A percentile compares a stretch with the other conserved stretches of the same genome.
phyloP scores from a whole-genome alignment of 1,140 invertebrate genomes.

The Subanguina moxae region DNA sequence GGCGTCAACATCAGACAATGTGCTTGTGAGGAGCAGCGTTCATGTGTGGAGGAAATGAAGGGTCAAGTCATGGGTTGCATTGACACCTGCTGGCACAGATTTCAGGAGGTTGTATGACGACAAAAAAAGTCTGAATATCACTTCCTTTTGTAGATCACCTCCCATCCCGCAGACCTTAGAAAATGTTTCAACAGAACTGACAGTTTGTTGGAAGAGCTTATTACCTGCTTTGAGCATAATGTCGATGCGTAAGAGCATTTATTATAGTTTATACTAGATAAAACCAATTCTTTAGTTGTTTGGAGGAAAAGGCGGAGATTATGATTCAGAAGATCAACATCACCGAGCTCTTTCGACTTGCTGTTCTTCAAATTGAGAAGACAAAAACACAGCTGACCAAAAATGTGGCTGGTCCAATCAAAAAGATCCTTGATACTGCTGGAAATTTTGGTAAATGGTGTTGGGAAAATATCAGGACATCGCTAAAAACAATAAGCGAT shows the following conservation, averaged over 20 bases:
- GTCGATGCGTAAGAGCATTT: slow-evolving; percentile 37
- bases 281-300: slow-evolving; percentile 10
- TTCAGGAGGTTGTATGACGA: slow-evolving; percentile 29
- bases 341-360: slow-evolving; percentile 46
- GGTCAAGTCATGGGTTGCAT: slow-evolving; percentile 41
- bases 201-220: slow-evolving; percentile 32
- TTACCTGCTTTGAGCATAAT: slow-evolving; percentile 48
- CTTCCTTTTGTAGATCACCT: slow-evolving; percentile 22
- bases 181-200: slow-evolving; percentile 41
- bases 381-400: slow-evolving; percentile 39
- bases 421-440: slow-evolving; percentile 37
- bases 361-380: slow-evolving; percentile 43
- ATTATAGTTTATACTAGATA: too few species aligned
- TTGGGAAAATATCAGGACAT: too few species aligned
- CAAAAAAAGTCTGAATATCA: background rate
- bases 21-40: slow-evolving; percentile 42
- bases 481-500: too few species aligned
- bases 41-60: slow-evolving; percentile 49
- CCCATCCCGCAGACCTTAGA: slow-evolving; percentile 38
- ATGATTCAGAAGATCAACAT: slow-evolving; percentile 50
- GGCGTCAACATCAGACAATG: slow-evolving; percentile 44
- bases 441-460: slow-evolving; percentile 18
- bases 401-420: slow-evolving; percentile 40
- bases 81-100: slow-evolving; percentile 46
- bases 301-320: background rate